Evolutionary conservation across 2,888 invertebrate species (phyloP).

Genomic region (Philereme vetulata): DNA sequence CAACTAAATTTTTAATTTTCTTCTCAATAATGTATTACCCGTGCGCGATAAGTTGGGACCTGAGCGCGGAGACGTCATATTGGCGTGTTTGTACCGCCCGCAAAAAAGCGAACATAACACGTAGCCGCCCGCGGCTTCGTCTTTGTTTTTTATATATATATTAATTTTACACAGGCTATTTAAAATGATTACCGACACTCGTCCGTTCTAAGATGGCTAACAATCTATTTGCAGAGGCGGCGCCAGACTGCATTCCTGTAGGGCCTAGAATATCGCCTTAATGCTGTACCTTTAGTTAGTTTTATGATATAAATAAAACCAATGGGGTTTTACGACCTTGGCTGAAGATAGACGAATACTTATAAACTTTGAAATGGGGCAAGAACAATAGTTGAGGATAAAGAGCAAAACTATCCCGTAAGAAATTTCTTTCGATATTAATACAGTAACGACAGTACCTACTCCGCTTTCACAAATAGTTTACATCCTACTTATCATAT

Average conservation of each 20-base stretch:
- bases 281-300: constrained; percentile 63
- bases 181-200: constrained; percentile 48
- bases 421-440: constrained; percentile 47
- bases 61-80: too few species aligned
- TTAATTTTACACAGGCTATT: constrained; percentile 8
- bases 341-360: constrained; percentile 56
- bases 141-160: too few species aligned
- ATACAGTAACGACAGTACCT: constrained; percentile 38
- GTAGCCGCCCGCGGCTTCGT: too few species aligned
- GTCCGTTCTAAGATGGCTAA: constrained; percentile 44
- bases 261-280: constrained; percentile 72
- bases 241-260: constrained; percentile 78
- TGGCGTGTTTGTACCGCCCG: too few species aligned
- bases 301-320: constrained; percentile 65
- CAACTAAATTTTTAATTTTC: too few species aligned
- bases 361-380: background rate
- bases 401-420: constrained; percentile 20
- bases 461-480: constrained; percentile 67
- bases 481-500: constrained; percentile 73
- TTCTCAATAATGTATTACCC: too few species aligned
- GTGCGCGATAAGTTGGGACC: too few species aligned
- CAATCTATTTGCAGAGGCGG: constrained; percentile 76
- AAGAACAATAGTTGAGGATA: background rate
- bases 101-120: too few species aligned
- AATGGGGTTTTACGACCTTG: constrained; percentile 55